These are phyloP conservation scores for Pimpla rufipes DNA, from an alignment of 2,888 invertebrate genomes.

Conservation along the genomic window DNA sequence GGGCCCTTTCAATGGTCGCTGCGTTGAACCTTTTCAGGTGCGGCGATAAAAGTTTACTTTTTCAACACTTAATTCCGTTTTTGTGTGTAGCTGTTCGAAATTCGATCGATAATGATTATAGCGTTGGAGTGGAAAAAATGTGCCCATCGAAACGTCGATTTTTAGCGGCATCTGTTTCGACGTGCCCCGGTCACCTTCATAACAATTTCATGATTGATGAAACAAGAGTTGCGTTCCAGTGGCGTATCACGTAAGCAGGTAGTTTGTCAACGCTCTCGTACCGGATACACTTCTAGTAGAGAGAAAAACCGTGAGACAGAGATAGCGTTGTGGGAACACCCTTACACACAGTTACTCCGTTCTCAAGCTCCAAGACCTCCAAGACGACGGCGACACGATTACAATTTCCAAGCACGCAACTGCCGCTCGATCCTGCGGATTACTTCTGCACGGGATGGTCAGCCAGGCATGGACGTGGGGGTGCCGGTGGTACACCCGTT, in stretches of 20 bases:
- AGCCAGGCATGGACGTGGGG: slow-evolving; percentile 73
- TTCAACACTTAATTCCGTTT: too few species aligned
- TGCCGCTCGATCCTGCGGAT: slow-evolving; percentile 75
- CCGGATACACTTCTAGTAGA: slow-evolving; percentile 45
- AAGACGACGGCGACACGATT: slow-evolving; percentile 68
- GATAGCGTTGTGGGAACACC: slow-evolving; percentile 54
- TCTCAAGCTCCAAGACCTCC: slow-evolving; percentile 45
- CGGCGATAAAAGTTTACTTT: too few species aligned
- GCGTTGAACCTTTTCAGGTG: too few species aligned
- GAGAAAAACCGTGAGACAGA: background rate
- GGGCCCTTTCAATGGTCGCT: too few species aligned
- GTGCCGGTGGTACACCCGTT: slow-evolving; percentile 47
- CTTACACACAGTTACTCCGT: slow-evolving; percentile 46
- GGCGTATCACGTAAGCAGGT: slow-evolving; percentile 53
- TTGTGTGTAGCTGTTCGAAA: too few species aligned
- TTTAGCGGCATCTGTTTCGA: too few species aligned
- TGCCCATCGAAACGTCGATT: too few species aligned
- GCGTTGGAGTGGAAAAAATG: too few species aligned
- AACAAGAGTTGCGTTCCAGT: slow-evolving; percentile 33
- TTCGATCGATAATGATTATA: too few species aligned
- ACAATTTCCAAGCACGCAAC: slow-evolving; percentile 78
- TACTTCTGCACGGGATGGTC: slow-evolving; percentile 75
- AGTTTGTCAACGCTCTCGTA: slow-evolving; percentile 61
- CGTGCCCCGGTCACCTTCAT: too few species aligned
- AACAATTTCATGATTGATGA: slow-evolving; percentile 55